Evolutionary conservation across 2,113 vertebrate genomes (phyloP).

Genomic region (Dermatemys mawii): DNA sequence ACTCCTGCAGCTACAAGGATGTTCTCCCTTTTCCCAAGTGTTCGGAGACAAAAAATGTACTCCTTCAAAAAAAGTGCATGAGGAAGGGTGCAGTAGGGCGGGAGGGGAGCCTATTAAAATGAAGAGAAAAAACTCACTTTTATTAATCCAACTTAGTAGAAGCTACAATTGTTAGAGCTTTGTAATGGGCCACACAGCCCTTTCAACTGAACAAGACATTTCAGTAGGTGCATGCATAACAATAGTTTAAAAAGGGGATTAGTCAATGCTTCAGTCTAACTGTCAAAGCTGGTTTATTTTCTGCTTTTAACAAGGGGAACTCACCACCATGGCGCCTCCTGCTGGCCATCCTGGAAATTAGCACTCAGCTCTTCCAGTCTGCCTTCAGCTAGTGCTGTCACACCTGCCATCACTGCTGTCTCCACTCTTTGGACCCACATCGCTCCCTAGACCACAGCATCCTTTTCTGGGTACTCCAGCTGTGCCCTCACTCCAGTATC

Average conservation of each 20-base stretch:
- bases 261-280: background rate
- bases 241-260: background rate
- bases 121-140: background rate
- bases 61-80: background rate
- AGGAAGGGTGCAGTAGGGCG: background rate
- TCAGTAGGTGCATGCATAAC: background rate
- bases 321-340: too few relatives aligned
- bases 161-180: background rate
- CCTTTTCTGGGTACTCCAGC: too few relatives aligned
- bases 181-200: conserved; percentile 15
- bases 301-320: background rate
- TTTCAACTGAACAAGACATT: conserved; percentile 25
- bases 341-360: too few relatives aligned
- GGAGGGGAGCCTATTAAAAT: background rate
- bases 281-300: conserved; percentile 5
- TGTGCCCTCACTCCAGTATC: too few relatives aligned
- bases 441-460: too few relatives aligned
- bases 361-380: too few relatives aligned
- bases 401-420: too few relatives aligned
- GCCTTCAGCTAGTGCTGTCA: too few relatives aligned
- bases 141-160: background rate
- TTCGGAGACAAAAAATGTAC: background rate
- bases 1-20: background rate
- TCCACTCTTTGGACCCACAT: too few relatives aligned
- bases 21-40: background rate